These are phyloP conservation scores for Rhamphomyia laevipes DNA, from an alignment of 2,888 invertebrate genomes.

Conservation along the genomic window DNA sequence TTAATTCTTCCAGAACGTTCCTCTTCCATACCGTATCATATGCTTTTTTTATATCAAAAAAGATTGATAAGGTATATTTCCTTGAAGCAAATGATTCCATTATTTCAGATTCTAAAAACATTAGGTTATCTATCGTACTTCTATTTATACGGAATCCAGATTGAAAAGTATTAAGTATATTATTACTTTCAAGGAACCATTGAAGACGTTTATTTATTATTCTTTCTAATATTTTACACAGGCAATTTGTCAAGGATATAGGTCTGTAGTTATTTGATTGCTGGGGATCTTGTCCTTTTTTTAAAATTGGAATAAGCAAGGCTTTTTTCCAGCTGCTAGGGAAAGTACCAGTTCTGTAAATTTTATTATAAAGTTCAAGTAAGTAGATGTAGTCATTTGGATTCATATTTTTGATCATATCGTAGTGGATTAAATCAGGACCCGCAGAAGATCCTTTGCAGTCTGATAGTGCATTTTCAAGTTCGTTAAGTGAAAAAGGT, in stretches of 20 bases:
- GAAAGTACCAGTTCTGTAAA: background rate
- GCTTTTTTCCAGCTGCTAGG: constrained; percentile 1
- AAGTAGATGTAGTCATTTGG: background rate
- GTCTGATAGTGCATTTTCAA: background rate
- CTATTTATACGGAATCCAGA: too few species aligned
- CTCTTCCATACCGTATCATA: too few species aligned
- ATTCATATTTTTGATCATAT: constrained; percentile 1
- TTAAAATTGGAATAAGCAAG: constrained; percentile 1
- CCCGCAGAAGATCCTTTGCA: constrained; percentile 2
- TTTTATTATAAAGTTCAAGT: background rate
- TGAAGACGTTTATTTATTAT: background rate
- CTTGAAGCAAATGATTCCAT: too few species aligned
- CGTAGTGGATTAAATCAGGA: constrained; percentile 2
- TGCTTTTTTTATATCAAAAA: too few species aligned
- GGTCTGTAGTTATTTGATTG: background rate
- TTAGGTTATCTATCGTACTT: too few species aligned
- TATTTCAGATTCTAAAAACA: too few species aligned
- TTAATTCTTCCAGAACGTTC: too few species aligned
- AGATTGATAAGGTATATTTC: too few species aligned
- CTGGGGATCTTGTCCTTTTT: background rate
- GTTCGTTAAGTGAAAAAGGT: background rate
- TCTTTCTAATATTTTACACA: too few species aligned
- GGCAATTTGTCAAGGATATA: too few species aligned
- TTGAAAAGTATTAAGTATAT: too few species aligned
- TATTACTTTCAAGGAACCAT: too few species aligned